Percentiles rank a stretch among this genome's conserved stretches.
Evolutionary conservation across 1,140 invertebrate genomes (phyloP).

Genomic region (Pissodes strobi): DNA sequence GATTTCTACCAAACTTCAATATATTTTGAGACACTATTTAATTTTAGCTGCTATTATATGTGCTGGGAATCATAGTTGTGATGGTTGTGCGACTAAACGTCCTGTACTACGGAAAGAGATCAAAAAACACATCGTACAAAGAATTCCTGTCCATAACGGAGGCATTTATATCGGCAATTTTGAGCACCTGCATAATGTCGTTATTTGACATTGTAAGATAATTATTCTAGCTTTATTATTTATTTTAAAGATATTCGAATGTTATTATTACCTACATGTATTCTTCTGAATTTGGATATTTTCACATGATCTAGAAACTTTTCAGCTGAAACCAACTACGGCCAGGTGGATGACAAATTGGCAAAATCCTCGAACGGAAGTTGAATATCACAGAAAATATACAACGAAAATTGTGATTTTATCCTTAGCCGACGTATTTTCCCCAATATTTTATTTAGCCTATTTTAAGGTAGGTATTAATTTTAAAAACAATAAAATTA

Average conservation of each 20-base stretch:
- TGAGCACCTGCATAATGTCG: neutral
- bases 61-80: neutral
- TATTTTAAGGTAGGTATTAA: neutral
- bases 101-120: neutral
- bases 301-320: too few relatives aligned
- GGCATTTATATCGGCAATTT: neutral
- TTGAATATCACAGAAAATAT: neutral
- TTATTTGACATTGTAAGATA: too few relatives aligned
- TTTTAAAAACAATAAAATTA: neutral
- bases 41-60: neutral
- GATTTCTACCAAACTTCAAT: too few relatives aligned
- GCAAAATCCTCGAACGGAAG: slow-evolving; percentile 1
- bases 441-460: slow-evolving; percentile 3
- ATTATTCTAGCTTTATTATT: too few relatives aligned
- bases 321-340: neutral
- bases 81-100: neutral
- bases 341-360: neutral
- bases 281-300: too few relatives aligned
- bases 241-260: too few relatives aligned
- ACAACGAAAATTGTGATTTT: neutral
- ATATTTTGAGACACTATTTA: too few relatives aligned
- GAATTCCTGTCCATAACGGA: neutral
- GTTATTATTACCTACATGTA: too few relatives aligned
- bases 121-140: neutral
- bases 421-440: neutral